Evolutionary conservation across 2,113 vertebrate species (phyloP).

Genomic region (Cynopterus brachyotis): DNA sequence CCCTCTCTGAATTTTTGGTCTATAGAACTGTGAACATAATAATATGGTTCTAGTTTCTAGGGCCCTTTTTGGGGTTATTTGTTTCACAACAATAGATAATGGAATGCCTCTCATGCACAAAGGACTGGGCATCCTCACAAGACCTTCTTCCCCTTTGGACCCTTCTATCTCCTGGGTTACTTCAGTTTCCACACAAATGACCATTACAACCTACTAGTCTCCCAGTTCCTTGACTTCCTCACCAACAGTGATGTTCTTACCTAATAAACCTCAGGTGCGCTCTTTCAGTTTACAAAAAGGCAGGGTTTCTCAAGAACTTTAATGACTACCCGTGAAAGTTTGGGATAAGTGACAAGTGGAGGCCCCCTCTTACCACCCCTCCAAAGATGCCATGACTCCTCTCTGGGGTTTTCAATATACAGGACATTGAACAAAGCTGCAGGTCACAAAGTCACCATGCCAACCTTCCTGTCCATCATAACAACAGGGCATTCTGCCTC

Average conservation of each 20-base stretch:
- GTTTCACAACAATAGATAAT: background rate
- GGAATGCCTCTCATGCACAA: background rate
- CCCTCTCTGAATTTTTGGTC: background rate
- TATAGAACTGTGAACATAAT: background rate
- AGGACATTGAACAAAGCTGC: background rate
- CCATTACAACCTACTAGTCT: background rate
- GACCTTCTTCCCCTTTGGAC: background rate
- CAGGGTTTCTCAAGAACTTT: background rate
- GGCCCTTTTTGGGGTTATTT: background rate
- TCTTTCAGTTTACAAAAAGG: background rate
- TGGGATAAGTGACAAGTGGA: background rate
- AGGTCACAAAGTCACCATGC: slow-evolving; percentile 73
- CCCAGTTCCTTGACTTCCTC: background rate
- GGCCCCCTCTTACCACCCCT: background rate
- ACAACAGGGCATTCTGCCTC: background rate
- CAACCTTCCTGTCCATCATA: slow-evolving; percentile 51
- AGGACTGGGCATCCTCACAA: background rate
- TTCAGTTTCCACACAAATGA: too few species aligned
- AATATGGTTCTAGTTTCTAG: background rate
- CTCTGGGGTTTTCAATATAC: background rate
- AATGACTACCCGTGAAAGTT: background rate
- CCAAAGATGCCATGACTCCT: background rate
- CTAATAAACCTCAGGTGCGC: background rate
- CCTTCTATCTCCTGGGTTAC: background rate
- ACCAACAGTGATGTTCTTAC: background rate